These are phyloP conservation scores for Aelia acuminata DNA, from an alignment of 2,888 invertebrate species.

Conservation along the genomic window DNA sequence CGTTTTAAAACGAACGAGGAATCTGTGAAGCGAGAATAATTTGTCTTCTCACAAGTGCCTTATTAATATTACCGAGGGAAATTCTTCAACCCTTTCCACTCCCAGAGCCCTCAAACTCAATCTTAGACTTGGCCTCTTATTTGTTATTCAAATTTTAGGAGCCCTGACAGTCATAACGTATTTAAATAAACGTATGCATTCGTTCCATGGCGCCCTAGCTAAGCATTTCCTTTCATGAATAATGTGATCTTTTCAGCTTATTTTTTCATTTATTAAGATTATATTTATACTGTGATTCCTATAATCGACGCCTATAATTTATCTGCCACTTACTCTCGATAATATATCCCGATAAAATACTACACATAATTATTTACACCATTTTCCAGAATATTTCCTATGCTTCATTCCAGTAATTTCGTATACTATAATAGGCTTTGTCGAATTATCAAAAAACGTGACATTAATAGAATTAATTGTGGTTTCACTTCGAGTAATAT, in stretches of 20 bases:
- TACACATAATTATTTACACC: too few relatives aligned
- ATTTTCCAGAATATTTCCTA: too few relatives aligned
- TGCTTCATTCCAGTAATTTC: too few relatives aligned
- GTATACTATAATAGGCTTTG: too few relatives aligned
- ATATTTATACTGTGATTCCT: too few relatives aligned
- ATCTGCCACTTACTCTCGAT: too few relatives aligned
- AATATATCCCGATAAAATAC: too few relatives aligned
- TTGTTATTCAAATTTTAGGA: slow-evolving; percentile 56
- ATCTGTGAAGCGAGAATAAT: slow-evolving; percentile 59
- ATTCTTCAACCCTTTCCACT: slow-evolving; percentile 35
- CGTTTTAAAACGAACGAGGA: slow-evolving; percentile 43
- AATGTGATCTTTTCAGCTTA: background rate
- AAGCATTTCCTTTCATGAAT: background rate
- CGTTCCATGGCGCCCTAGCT: background rate
- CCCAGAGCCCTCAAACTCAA: slow-evolving; percentile 41
- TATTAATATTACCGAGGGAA: slow-evolving; percentile 63
- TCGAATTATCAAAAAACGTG: too few relatives aligned
- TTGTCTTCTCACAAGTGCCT: slow-evolving; percentile 60
- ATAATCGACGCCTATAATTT: too few relatives aligned
- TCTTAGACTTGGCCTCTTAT: slow-evolving; percentile 45
- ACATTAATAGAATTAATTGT: too few relatives aligned
- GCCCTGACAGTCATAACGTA: slow-evolving; percentile 53
- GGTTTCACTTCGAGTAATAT: too few relatives aligned
- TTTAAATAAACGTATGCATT: slow-evolving; percentile 43
- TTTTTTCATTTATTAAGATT: too few relatives aligned